Conservation (phyloP, 2,888 invertebrate species). For the Nymphalis c-album region DNA sequence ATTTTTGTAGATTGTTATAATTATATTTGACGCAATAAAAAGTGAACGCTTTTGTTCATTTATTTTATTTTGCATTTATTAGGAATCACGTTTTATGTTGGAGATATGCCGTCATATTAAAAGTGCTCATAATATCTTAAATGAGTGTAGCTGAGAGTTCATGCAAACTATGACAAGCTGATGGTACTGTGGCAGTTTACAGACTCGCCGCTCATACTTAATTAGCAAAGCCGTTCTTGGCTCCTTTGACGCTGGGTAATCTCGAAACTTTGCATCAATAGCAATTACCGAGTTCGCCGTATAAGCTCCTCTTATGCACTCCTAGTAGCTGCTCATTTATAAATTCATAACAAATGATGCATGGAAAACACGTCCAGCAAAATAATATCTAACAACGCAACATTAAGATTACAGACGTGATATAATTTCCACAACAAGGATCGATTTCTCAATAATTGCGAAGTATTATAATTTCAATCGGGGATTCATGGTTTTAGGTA, state of each 20-base stretch:
- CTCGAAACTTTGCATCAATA: constrained; percentile 51
- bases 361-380: constrained; percentile 64
- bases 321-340: constrained; percentile 40
- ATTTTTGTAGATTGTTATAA: constrained; percentile 49
- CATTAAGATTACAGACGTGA: constrained; percentile 60
- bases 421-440: constrained; percentile 61
- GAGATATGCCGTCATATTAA: constrained; percentile 37
- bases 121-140: constrained; percentile 29
- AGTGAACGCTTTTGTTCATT: constrained; percentile 4
- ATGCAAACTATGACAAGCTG: constrained; percentile 42
- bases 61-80: constrained; percentile 1
- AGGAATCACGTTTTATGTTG: constrained; percentile 27
- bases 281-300: constrained; percentile 48
- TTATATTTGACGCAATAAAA: constrained; percentile 44
- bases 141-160: constrained; percentile 39
- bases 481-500: constrained; percentile 43
- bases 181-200: constrained; percentile 47
- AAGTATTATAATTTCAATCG: constrained; percentile 50
- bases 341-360: constrained; percentile 43
- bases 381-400: constrained; percentile 61
- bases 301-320: constrained; percentile 36
- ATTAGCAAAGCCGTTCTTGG: constrained; percentile 66
- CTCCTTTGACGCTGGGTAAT: constrained; percentile 60
- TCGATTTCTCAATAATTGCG: constrained; percentile 53
- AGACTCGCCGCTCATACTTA: constrained; percentile 48